Conservation (phyloP, 2,888 invertebrate genomes). For the Lithophane leautieri region DNA sequence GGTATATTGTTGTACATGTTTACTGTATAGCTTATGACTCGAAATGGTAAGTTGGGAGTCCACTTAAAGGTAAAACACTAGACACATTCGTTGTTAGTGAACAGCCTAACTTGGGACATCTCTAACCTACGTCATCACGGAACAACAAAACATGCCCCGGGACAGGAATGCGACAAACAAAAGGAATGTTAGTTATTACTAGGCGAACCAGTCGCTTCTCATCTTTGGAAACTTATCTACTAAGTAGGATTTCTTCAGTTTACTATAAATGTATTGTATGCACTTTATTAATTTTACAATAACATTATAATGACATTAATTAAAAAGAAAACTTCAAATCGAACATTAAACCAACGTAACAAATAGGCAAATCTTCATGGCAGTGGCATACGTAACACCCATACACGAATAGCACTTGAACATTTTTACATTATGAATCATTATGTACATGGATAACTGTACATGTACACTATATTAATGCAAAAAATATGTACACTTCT, state of each 20-base stretch:
- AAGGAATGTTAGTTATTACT: conserved; percentile 63
- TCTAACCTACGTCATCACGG: conserved; percentile 65
- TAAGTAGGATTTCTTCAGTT: conserved; percentile 75
- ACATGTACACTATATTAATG: conserved; percentile 84
- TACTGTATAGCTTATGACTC: conserved; percentile 20
- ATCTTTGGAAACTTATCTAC: conserved; percentile 75
- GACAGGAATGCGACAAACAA: conserved; percentile 48
- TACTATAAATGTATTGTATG: conserved; percentile 69
- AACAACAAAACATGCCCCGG: conserved; percentile 56
- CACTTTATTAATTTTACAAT: conserved; percentile 55
- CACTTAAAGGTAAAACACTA: conserved; percentile 77
- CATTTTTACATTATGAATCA: conserved; percentile 82
- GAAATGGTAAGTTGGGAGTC: conserved; percentile 54
- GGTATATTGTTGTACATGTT: conserved; percentile 39
- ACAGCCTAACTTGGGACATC: conserved; percentile 86
- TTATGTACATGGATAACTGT: conserved; percentile 83
- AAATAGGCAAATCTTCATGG: conserved; percentile 72
- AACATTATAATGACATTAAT: conserved; percentile 58
- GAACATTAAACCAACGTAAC: conserved; percentile 60
- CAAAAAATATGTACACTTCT: conserved; percentile 88
- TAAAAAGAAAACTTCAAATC: conserved; percentile 60
- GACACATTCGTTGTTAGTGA: conserved; percentile 88
- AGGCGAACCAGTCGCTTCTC: conserved; percentile 82
- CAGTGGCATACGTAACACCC: conserved; percentile 87
- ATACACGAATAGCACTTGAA: conserved; percentile 86